Base-by-base conservation (phyloP, 2,113 vertebrate species). In the Trochalopteron elliotii region DNA sequence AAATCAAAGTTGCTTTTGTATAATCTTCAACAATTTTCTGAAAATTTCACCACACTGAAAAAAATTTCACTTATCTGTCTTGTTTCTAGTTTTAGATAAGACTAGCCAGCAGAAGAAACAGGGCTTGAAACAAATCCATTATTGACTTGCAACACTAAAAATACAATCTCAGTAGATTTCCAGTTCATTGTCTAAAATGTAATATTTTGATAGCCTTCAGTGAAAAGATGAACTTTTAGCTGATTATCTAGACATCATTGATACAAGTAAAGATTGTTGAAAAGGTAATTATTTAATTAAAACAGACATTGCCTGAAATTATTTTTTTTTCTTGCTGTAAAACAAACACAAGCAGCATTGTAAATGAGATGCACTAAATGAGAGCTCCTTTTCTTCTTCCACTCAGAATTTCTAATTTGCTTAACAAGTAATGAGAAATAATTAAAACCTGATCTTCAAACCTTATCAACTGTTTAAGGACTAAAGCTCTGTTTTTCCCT, bases 401-500 rank as follows among this genome's bases (percentile, higher is more conserved):
- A 90, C 83, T 96, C 60, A 93, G 35, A 96, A 96, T 70, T 89
- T 89, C 94, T 94, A 95, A 91, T 88, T 95, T 89, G 39, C n/a
- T 72, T 83, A 93, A 77, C 52, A 88, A 71, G 25, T 81, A 93
- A 83, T 70, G 35, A 88, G 83, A 85, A 91, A 86, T 81, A 95
- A 83, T 60, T 68, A 59, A 93, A 93, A 80, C 12, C 7, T 67
- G 45, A 60, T 49, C 78, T 92, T 80, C 59, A 81, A 95, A 92
- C 21, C 74, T 61, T 45, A 61, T 77, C 71, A 91, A 90, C 18
- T 78, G 39, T 90, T 89, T 79, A 84, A 97, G 50, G 22, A 88
- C 77, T 52, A 83, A 49, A 93, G 64, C 25, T 79, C 74, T 18
- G 77, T 17, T 90, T 76, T 86, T 33, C 75, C 70, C 59, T 70